phyloP scores from a whole-genome alignment of 2,888 invertebrate species.

The Therioaphis trifolii region DNA sequence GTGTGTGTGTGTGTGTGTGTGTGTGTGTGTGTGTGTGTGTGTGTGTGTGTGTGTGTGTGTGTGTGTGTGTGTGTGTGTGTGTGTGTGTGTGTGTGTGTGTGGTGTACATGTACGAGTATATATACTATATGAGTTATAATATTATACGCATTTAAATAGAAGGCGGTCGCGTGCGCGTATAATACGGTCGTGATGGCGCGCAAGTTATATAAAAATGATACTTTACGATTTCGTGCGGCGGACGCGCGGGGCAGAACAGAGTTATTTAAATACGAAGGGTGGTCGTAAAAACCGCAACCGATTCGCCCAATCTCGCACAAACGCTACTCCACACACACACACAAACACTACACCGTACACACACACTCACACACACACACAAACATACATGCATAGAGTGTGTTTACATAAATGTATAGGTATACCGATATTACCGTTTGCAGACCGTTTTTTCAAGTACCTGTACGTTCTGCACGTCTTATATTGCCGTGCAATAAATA shows the following conservation, averaged over 20 bases:
- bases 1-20: too few species aligned
- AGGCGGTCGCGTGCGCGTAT: neutral
- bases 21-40: too few species aligned
- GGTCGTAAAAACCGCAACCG: constrained; percentile 47
- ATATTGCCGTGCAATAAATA: too few species aligned
- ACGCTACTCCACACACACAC: neutral
- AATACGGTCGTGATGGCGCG: too few species aligned
- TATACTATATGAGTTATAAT: neutral
- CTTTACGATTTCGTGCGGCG: neutral
- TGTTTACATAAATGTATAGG: too few species aligned
- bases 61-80: neutral
- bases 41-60: too few species aligned
- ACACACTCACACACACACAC: neutral
- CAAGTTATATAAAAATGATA: constrained; percentile 37
- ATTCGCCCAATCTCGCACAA: constrained; percentile 41
- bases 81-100: neutral
- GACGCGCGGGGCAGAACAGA: neutral
- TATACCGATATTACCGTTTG: too few species aligned
- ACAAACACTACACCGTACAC: neutral
- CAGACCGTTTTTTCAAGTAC: too few species aligned
- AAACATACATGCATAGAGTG: neutral
- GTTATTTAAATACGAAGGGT: constrained; percentile 48
- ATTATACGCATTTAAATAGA: neutral
- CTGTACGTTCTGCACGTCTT: too few species aligned
- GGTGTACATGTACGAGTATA: neutral